Evolutionary conservation across 1,140 invertebrate genomes (phyloP), one percentile per base, ranked within the genome.

Genomic region (Wasmannia auropunctata): DNA sequence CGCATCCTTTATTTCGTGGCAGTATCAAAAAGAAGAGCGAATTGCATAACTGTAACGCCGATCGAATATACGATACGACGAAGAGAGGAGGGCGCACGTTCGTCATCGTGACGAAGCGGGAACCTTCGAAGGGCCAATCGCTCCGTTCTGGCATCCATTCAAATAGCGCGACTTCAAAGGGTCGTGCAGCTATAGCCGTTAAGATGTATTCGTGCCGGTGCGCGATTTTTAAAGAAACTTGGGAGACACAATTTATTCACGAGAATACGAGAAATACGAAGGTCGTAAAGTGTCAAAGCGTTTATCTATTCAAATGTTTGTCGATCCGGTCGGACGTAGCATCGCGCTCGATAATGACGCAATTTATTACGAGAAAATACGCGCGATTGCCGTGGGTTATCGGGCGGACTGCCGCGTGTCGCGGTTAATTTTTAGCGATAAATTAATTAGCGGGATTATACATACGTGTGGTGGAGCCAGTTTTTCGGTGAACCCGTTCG

Each of bases 371-470:
- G 34, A 43, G 37, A 56, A n/a, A n/a, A 31, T 58, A 56, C 67
- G 28, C 19, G 62, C 22, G 67, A 81, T 81, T 49, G 79, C 46
- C 25, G 14, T 25, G 28, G 46, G 22, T 83, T 83, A 72, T 72
- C 54, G 51, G 8, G 11, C 0, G 65, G 22, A n/a, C 34, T 22
- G 16, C 19, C 37, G 58, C 37, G 10, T 49, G 60, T 79, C 40
- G 58, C 43, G 28, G 31, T 69, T 80, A 58, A 72, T 43, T 58
- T 58, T 74, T 34, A 31, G 28, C n/a, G 40, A 56, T 70, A 81
- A 81, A 70, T 81, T 70, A 81, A 81, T 81, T 81, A 81, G 77
- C 49, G 65, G 22, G 8, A 80, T 72, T 72, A 58, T 49, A 40
- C n/a, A n/a, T n/a, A n/a, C n/a, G n/a, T 7, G 22, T 10, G 65